Evolutionary conservation across 2,113 vertebrate species (phyloP), one percentile per base, ranked within the genome.

Genomic region (Cryptomyrus ogoouensis): DNA sequence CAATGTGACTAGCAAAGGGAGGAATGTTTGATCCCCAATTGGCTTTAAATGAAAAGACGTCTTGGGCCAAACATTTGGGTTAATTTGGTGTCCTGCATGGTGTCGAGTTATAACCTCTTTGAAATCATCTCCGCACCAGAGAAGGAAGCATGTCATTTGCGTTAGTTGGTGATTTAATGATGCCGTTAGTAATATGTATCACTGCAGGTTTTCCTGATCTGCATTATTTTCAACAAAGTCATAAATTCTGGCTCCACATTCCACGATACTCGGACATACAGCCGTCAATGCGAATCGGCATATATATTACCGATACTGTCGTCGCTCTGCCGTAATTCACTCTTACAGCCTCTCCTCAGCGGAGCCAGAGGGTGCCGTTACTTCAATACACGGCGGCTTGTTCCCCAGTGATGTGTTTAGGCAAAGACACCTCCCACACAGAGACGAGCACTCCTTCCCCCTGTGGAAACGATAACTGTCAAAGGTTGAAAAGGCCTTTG

Each of bases 381-480:
- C 44, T 84, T 44, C 39, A 47, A 84, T 47, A 44, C 9, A 5
- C 39, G 21, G 24, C 0, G 24, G 15, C 21, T 39, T 9, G 5
- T 47, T 84, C 83, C 83, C 35, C 83, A 44, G 44, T 47, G 21
- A 84, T 46, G 83, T 84, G 83, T 84, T 84, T 47, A 47, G 44
- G 35, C 83, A 84, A 21, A 84, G 39, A 47, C 42, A 84, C 74
- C 17, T 80, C 74, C 83, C 83, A 47, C 83, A 47, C 44, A 27
- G 83, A 84, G 39, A 84, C 0, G 24, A n/a, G 5, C 90, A 87
- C 89, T 94, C 93, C 84, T 85, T 96, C 94, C 91, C 95, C 93
- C 62, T 62, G 94, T 95, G 94, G 94, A 92, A 93, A 95, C 93
- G 0, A 39, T 90, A 93, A 91, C 88, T 93, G 92, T 93, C 90